phyloP scores from a whole-genome alignment of 2,888 invertebrate species.

The Digitonthophagus gazella region DNA sequence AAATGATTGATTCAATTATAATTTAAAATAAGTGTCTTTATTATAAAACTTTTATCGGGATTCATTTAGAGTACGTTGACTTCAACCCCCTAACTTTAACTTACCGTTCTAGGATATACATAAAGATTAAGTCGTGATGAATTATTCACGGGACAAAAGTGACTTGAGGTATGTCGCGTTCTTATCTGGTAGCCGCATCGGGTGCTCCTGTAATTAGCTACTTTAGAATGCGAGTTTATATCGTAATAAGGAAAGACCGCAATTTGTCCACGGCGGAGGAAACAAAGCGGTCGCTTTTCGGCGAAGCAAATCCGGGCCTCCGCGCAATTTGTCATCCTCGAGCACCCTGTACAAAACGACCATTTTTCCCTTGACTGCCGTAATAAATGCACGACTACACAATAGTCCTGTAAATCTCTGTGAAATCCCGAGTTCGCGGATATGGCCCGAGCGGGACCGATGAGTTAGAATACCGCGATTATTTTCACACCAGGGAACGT shows the following conservation, averaged over 20 bases:
- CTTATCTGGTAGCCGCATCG: not conserved
- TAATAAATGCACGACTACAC: slow-evolving; percentile 26
- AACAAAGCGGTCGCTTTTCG: not conserved
- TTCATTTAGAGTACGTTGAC: not conserved
- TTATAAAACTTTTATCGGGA: not conserved
- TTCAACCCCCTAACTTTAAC: not conserved
- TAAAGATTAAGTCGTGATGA: not conserved
- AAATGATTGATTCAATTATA: too few relatives aligned
- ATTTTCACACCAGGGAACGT: slow-evolving; percentile 37
- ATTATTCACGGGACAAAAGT: not conserved
- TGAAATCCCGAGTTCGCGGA: slow-evolving; percentile 34
- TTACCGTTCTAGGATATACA: not conserved
- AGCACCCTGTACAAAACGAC: not conserved
- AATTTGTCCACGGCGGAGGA: not conserved
- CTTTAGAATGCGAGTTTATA: not conserved
- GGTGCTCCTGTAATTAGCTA: not conserved
- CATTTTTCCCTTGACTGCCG: not conserved
- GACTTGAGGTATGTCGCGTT: not conserved
- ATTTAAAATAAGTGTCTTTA: not conserved
- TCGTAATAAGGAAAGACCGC: not conserved
- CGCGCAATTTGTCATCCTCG: not conserved
- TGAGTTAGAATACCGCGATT: slow-evolving; percentile 40
- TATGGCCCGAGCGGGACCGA: slow-evolving; percentile 37
- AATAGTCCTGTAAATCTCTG: slow-evolving; percentile 21
- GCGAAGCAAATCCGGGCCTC: not conserved